Evolutionary conservation across 2,888 invertebrate genomes (phyloP), one percentile per base, ranked within the genome.

Genomic region (Cremastobaeus sp.): DNA sequence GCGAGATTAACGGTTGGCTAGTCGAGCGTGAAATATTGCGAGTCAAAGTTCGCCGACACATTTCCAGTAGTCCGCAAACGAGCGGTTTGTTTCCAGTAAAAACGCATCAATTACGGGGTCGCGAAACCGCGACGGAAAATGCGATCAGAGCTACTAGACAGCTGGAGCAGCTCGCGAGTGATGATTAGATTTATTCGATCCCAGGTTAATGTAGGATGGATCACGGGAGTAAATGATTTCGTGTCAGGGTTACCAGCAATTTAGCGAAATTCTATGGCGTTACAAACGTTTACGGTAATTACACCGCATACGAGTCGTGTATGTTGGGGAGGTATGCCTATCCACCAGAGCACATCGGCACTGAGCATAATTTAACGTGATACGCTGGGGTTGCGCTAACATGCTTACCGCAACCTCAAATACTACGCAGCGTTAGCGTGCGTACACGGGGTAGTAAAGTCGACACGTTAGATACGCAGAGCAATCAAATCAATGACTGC

Each of bases 361-460:
- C 82, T 81, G 82, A 82, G 84, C 84, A 85, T 85, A 87, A 87
- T 87, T 86, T 86, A 86, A 85, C 86, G 81, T 83, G 86, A 86
- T 87, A 85, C 85, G 85, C 81, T 83, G 84, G 84, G 86, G 86
- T 86, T 83, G 84, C 85, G 84, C 86, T 87, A 87, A 87, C 85
- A 85, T 86, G 85, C 84, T 86, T 87, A 87, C 84, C 83, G 83
- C 81, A 84, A 87, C 87, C 86, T 86, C 87, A 86, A 86, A 83
- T 83, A 82, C 79, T 77, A 74, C 72, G 50, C 68, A 72, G 69
- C 60, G 73, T 69, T 65, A 65, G 47, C 37, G 64, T 52, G 59
- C 57, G 47, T 64, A 45, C 54, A 65, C 25, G 47, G 66, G 52
- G 65, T 62, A 68, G 62, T 28, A 55, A 71, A 70, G 65, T 70